These are phyloP conservation scores for Petrolisthes manimaculis DNA, from an alignment of 2,888 invertebrate genomes.

Conservation along the genomic window DNA sequence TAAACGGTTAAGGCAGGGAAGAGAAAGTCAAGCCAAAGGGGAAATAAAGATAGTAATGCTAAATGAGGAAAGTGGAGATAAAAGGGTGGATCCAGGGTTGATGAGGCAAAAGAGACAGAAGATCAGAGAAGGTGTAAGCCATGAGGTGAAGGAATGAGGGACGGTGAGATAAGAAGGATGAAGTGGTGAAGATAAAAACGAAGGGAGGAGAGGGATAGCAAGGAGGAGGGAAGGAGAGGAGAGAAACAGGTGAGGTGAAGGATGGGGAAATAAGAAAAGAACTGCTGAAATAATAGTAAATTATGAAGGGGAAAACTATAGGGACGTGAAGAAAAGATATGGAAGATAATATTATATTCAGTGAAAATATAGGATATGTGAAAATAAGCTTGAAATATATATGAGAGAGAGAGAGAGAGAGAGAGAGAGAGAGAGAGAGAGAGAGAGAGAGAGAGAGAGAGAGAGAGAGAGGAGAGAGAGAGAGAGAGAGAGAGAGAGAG, in stretches of 20 bases:
- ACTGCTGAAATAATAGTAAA: not conserved
- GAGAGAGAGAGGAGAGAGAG: not conserved
- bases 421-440: not conserved
- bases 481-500: not conserved
- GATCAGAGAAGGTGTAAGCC: not conserved
- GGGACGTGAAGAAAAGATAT: not conserved
- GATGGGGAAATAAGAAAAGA: not conserved
- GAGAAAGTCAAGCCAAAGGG: no score
- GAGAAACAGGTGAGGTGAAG: no score
- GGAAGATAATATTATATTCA: not conserved
- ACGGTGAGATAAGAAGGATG: not conserved
- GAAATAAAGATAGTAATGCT: no score
- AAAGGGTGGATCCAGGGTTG: no score
- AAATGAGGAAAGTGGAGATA: no score
- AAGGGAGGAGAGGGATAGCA: not conserved
- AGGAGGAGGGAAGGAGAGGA: not conserved
- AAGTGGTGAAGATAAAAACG: not conserved
- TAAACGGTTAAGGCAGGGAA: no score
- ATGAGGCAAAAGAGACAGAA: no score
- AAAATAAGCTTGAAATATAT: not conserved
- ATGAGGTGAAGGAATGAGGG: not conserved
- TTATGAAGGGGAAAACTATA: not conserved
- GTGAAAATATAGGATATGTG: not conserved
- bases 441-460: constrained; percentile 31
- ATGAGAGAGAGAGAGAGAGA: not conserved